Conservation (phyloP, 2,797 vertebrate species). For the Clarias pachynema region DNA sequence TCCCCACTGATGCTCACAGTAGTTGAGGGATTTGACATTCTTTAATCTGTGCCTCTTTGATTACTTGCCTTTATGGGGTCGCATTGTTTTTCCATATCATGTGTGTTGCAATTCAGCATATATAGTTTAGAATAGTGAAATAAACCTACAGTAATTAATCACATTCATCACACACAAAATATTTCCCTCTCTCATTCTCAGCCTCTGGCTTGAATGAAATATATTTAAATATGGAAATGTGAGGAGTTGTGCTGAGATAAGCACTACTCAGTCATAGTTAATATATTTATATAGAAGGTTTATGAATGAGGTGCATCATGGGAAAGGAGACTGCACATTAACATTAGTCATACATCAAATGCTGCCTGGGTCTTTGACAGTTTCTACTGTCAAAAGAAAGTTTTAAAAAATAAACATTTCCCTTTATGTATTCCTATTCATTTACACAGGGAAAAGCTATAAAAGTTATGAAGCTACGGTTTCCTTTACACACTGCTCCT, state of each 20-base stretch:
- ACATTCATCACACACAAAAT: background rate
- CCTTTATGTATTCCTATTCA: background rate
- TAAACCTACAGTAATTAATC: background rate
- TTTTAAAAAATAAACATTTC: background rate
- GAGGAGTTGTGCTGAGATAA: conserved; percentile 31
- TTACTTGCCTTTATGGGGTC: conserved; percentile 19
- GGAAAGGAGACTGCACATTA: conserved; percentile 46
- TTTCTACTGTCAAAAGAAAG: conserved; percentile 17
- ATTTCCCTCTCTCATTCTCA: background rate
- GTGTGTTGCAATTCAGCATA: background rate
- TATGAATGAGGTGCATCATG: conserved; percentile 43
- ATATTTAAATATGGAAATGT: conserved; percentile 25
- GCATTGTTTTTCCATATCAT: background rate
- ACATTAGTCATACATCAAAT: conserved; percentile 46
- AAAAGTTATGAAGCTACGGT: background rate
- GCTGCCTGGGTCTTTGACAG: conserved; percentile 31
- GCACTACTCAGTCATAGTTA: conserved; percentile 50
- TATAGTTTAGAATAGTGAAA: background rate
- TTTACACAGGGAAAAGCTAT: background rate
- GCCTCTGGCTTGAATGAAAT: conserved; percentile 7
- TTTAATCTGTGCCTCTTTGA: conserved; percentile 20
- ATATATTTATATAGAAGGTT: conserved; percentile 49
- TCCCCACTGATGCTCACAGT: conserved; percentile 30
- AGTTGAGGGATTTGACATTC: conserved; percentile 9
- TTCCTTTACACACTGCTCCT: background rate